Base-by-base conservation (phyloP, 1,140 invertebrate species). In the Aphelenchoides avenae region DNA sequence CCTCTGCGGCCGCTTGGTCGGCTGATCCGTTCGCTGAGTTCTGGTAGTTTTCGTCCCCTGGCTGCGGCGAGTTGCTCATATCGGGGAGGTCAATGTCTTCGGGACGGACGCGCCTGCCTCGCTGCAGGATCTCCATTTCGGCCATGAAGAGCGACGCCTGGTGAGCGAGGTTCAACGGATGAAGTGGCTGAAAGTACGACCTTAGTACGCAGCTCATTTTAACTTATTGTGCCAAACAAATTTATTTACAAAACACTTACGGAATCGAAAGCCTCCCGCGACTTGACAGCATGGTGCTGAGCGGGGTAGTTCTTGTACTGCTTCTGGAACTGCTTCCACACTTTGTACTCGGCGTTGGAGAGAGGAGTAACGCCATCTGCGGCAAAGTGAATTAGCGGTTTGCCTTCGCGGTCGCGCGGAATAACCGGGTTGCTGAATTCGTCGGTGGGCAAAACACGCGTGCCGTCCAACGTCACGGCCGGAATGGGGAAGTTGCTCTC, bases 311-410 rank as follows among this genome's bases (percentile, higher is more conserved):
- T n/a, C n/a, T n/a, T n/a, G n/a, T n/a, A n/a, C n/a, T 53, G 29
- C 11, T 36, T 43, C 48, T 64, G 31, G 39, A 44, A 55, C 22
- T 60, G 37, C 20, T 62, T 42, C 62, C 61, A 61, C 22, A 63
- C 44, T 18, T 59, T 58, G 27, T 29, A 65, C 30, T 68, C 46
- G 2, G 34, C 58, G 34, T 44, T 15, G 20, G 63, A 63, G 6
- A 65, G 29, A 5, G 63, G 63, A 4, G 64, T 65, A 9, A 60
- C 20, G 1, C 63, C 63, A 55, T 65, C 63, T 7, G 63, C 30
- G n/a, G 63, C 64, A 22, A 65, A 60, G 27, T 65, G 64, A 39
- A 65, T 65, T 29, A 65, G 55, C n/a, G 65, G 54, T 9, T 68
- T 59, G 0, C 63, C 63, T 18, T 68, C 58, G 7, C 64, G 13